Evolutionary conservation across 2,888 invertebrate species (phyloP), one percentile per base, ranked within the genome.

Genomic region (Cryptocephalus moraei): DNA sequence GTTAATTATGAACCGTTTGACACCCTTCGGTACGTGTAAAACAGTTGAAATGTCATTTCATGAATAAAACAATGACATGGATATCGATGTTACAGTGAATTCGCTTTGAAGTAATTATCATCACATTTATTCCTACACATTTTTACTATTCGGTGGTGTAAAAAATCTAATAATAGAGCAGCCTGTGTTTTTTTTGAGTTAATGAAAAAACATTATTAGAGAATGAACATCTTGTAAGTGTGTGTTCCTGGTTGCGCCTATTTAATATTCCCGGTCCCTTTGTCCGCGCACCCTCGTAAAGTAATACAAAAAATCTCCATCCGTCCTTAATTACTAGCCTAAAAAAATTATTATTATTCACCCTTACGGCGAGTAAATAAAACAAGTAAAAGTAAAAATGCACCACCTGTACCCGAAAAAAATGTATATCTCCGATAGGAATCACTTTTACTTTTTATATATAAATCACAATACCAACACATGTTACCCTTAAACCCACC

Each of bases 391-490:
- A 55, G 53, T 51, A 52, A 54, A 55, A 53, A 46, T 50, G 50
- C 41, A 50, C 56, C 59, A 59, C 59, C 59, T 59, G 59, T 59
- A 54, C 47, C 50, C 49, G 52, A 56, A 59, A 57, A 59, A 57
- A 58, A 57, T 56, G 51, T 54, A 51, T 48, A 52, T 50, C 54
- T 49, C 47, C 50, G 52, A 51, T 48, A 50, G 34, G 50, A 54
- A 48, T 56, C 56, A 57, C 59, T 59, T 50, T 58, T 57, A 58
- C 58, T 58, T 58, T 58, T 56, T 55, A 50, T 56, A 22, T 22
- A 54, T 52, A 51, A 54, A 51, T 52, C 54, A 54, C 57, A 52
- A 55, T 56, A 54, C 53, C 52, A 57, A 60, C 60, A 61, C 56
- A 58, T 61, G 60, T 58, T 58, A 52, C 53, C 50, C 52, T 54